phyloP scores from a whole-genome alignment of 2,113 vertebrate species.

The Struthidea cinerea region DNA sequence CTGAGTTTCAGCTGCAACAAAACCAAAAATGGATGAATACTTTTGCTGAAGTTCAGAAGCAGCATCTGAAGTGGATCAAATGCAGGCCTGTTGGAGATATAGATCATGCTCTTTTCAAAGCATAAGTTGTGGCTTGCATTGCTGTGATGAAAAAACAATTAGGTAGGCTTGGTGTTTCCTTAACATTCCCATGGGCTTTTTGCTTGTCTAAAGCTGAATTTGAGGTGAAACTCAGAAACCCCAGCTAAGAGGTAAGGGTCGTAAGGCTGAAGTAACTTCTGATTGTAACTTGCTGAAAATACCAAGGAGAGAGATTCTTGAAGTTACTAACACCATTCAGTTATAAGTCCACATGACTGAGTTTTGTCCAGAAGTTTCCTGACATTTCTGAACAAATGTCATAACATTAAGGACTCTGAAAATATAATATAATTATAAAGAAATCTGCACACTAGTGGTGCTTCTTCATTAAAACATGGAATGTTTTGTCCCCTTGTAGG shows the following conservation, averaged over 20 bases:
- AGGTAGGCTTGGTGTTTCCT: neutral
- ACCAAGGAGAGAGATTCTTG: neutral
- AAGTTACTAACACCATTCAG: neutral
- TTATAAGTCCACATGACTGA: neutral
- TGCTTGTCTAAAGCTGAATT: neutral
- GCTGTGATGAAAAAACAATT: neutral
- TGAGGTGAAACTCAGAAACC: neutral
- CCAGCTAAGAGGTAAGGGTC: neutral
- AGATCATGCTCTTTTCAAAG: neutral
- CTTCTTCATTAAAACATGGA: neutral
- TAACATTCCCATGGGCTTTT: neutral
- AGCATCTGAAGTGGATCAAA: neutral
- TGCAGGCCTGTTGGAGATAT: rapidly evolving
- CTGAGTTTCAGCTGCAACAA: rapidly evolving
- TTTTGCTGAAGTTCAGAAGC: neutral
- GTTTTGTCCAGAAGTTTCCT: neutral
- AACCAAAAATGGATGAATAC: neutral
- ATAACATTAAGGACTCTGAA: neutral
- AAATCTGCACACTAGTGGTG: neutral
- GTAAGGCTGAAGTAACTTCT: neutral
- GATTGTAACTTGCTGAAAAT: neutral
- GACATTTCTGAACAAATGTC: neutral
- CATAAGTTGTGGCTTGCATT: neutral
- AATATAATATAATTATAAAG: neutral
- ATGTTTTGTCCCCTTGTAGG: neutral